A percentile compares a stretch with the other conserved stretches of the same genome.
These are phyloP conservation scores for Penaeus vannamei DNA, from an alignment of 1,140 invertebrate species.

Conservation along the genomic window DNA sequence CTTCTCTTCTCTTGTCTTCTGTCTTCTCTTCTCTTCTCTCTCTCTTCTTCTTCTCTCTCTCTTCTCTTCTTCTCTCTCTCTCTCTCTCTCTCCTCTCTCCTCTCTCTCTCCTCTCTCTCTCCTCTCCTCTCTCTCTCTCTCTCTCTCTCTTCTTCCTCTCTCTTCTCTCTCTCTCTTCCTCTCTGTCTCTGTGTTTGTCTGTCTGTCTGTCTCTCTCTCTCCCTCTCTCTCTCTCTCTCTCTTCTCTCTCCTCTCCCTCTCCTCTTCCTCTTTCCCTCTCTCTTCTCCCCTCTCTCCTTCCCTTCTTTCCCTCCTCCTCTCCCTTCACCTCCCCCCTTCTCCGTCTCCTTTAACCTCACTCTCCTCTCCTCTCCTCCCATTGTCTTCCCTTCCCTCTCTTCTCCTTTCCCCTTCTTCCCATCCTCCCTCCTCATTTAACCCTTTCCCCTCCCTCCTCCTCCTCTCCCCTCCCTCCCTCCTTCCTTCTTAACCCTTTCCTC, in stretches of 20 bases:
- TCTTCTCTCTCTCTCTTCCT: not conserved
- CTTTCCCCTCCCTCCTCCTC: not conserved
- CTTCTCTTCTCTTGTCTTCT: too few relatives aligned
- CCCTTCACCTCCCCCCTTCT: not conserved
- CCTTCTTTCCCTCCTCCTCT: not conserved
- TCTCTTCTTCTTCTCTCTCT: not conserved
- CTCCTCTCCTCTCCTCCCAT: not conserved
- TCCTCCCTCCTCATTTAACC: not conserved
- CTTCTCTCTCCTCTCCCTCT: not conserved
- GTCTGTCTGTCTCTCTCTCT: not conserved
- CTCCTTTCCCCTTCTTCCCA: not conserved
- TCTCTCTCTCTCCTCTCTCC: not conserved
- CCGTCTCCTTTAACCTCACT: not conserved
- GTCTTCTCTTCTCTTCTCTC: not conserved
- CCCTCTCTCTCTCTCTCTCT: not conserved
- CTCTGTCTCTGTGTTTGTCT: not conserved
- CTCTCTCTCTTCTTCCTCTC: not conserved
- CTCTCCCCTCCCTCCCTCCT: not conserved
- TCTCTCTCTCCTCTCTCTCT: not conserved
- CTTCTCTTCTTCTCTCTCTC: too few relatives aligned
- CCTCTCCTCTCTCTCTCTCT: not conserved
- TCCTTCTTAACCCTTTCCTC: not conserved
- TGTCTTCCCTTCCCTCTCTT: not conserved
- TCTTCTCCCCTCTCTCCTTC: not conserved
- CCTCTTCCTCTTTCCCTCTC: not conserved